These are phyloP conservation scores for Cordilura impudica DNA, from an alignment of 2,888 invertebrate species.

Conservation along the genomic window DNA sequence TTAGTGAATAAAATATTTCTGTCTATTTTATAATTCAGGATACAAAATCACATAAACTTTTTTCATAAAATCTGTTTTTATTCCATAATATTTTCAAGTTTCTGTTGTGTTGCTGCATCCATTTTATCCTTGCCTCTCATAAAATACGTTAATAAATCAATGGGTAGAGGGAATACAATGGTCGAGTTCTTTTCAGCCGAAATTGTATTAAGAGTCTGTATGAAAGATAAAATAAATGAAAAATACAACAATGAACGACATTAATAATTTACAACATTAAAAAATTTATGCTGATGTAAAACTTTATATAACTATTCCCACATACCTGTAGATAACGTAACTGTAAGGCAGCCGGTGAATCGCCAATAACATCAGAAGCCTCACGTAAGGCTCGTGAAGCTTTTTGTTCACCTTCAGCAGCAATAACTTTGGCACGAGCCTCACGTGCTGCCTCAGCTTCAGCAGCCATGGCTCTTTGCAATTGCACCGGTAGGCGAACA, in stretches of 20 bases:
- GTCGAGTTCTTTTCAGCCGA: constrained; percentile 98
- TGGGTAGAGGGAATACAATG: constrained; percentile 93
- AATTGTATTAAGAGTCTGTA: constrained; percentile 94
- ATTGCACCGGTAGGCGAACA: constrained; percentile 90
- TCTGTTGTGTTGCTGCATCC: constrained; percentile 51
- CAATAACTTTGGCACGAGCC: constrained; percentile 94
- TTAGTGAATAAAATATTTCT: not conserved
- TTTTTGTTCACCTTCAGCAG: constrained; percentile 96
- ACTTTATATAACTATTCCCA: too few relatives aligned
- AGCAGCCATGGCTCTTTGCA: constrained; percentile 95
- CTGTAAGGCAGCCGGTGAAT: constrained; percentile 95
- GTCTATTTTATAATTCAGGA: too few relatives aligned
- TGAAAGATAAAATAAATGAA: not conserved
- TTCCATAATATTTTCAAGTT: constrained; percentile 31
- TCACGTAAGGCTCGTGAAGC: constrained; percentile 94
- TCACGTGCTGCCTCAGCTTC: constrained; percentile 94
- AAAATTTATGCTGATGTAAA: constrained; percentile 21
- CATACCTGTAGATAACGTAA: constrained; percentile 90
- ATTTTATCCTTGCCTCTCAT: constrained; percentile 78
- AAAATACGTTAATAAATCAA: constrained; percentile 87
- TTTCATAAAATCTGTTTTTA: not conserved
- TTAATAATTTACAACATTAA: constrained; percentile 29
- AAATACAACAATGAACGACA: constrained; percentile 4
- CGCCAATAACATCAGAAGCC: constrained; percentile 94
- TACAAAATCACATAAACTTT: not conserved